Conservation (phyloP, 2,888 invertebrate species). For the Isotomurus palustris region DNA sequence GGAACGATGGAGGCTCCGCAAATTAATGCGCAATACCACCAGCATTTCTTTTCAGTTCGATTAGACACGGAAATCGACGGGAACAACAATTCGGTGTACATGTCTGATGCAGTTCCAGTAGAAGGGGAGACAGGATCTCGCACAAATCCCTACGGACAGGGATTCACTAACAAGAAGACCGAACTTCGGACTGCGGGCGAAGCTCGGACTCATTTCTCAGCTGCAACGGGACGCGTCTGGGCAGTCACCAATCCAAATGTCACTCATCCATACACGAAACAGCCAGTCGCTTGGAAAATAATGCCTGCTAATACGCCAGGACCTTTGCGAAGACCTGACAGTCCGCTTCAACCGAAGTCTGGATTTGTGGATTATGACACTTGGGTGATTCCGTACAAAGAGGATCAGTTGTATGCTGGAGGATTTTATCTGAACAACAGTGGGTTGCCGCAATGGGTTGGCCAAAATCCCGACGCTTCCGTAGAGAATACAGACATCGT, state of each 20-base stretch:
- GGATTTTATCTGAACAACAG: slow-evolving; percentile 23
- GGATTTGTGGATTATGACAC: slow-evolving; percentile 25
- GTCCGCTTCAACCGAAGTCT: slow-evolving; percentile 19
- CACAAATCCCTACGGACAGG: slow-evolving; percentile 28
- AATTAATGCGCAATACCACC: slow-evolving; percentile 39
- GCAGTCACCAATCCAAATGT: slow-evolving; percentile 9
- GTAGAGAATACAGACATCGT: slow-evolving; percentile 16
- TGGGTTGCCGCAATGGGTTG: slow-evolving; percentile 15
- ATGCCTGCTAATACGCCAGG: slow-evolving; percentile 8
- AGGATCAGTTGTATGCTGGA: slow-evolving; percentile 28
- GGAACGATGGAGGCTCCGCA: background rate
- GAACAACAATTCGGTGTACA: slow-evolving; percentile 19
- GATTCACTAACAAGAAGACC: slow-evolving; percentile 13
- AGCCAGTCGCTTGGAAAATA: slow-evolving; percentile 22
- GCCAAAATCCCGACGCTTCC: background rate
- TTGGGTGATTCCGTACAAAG: slow-evolving; percentile 29
- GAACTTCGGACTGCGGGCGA: slow-evolving; percentile 10
- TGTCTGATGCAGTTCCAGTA: slow-evolving; percentile 17
- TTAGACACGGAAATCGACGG: slow-evolving; percentile 40
- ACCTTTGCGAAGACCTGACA: slow-evolving; percentile 15
- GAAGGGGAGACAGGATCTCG: slow-evolving; percentile 8
- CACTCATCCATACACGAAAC: slow-evolving; percentile 8
- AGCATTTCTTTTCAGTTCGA: slow-evolving; percentile 38
- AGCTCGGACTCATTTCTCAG: slow-evolving; percentile 11
- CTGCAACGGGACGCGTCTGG: slow-evolving; percentile 16